Evolutionary conservation across 1,140 invertebrate genomes (phyloP), one percentile per base, ranked within the genome.

Genomic region (Dryas iulia): DNA sequence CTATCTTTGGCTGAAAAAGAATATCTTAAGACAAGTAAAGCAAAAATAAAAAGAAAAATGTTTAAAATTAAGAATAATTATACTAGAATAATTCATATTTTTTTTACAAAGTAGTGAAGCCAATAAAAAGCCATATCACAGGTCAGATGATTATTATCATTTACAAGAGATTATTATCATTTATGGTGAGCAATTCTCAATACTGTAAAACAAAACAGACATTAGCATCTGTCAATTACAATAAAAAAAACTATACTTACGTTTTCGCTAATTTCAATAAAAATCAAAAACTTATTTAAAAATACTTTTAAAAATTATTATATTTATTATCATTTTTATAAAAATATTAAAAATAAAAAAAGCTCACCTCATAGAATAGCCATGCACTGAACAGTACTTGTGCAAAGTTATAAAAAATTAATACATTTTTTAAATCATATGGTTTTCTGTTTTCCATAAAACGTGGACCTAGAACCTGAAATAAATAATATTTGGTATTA

Each of bases 371-470:
- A 81, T 95, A 94, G 81, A 97, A 97, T 47, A 98, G 92, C 95
- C 96, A 98, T 6, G 94, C 76, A 74, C 96, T 97, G 79, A 98
- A 95, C 52, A 97, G 62, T 26, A 98, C 97, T 94, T 98, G 96
- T 73, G 95, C 91, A 33, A 97, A 93, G 92, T 99, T 99, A 89
- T 99, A 99, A 54, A 94, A 88, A 79, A 98, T 95, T 90, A 99
- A 94, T 54, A 96, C 74, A 81, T 94, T 94, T 76, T 95, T 95
- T 26, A 99, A 94, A 81, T 97, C 93, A 77, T 96, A 97, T 7
- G 98, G 96, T 93, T 97, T 96, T 82, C 97, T 94, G 89, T 97
- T 96, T 91, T 97, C 95, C 98, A 99, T 99, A 60, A 97, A 90
- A 82, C 94, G 94, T 26, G 97, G 97, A 6, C 97, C 98, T 69